Percentiles rank a stretch among this genome's conserved stretches.
These are phyloP conservation scores for Cyclophora punctaria DNA, from an alignment of 2,888 invertebrate species.

Conservation along the genomic window DNA sequence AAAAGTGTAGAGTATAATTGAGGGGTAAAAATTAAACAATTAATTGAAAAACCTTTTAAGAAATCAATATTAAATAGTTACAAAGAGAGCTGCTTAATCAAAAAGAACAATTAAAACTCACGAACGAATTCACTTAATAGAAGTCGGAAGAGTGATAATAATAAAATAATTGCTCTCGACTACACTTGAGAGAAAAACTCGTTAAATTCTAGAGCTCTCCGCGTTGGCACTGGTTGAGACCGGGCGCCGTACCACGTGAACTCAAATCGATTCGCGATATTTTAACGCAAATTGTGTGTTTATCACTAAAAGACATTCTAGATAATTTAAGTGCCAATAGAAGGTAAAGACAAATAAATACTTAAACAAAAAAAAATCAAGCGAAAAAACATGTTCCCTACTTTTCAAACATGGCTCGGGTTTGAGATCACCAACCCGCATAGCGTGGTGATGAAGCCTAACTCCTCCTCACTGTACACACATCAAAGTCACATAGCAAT, in stretches of 20 bases:
- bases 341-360: too few relatives aligned
- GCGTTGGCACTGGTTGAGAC: slow-evolving; percentile 22
- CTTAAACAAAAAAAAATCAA: too few relatives aligned
- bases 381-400: too few relatives aligned
- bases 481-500: too few relatives aligned
- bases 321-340: too few relatives aligned
- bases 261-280: slow-evolving; percentile 14
- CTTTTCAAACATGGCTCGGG: too few relatives aligned
- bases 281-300: too few relatives aligned
- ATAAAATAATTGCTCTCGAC: slow-evolving; percentile 49
- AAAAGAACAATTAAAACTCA: slow-evolving; percentile 41
- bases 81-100: slow-evolving; percentile 1
- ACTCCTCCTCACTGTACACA: too few relatives aligned
- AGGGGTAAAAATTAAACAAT: background rate
- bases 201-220: slow-evolving; percentile 60
- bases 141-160: slow-evolving; percentile 36
- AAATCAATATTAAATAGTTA: slow-evolving; percentile 3
- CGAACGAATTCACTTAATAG: slow-evolving; percentile 34
- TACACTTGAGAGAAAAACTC: slow-evolving; percentile 52
- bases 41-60: background rate
- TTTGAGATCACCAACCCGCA: too few relatives aligned
- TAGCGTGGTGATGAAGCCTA: too few relatives aligned
- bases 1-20: too few relatives aligned
- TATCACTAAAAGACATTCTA: too few relatives aligned
- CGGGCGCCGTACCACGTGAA: slow-evolving; percentile 3